Percentiles rank a stretch among this genome's conserved stretches.
Evolutionary conservation across 2,113 vertebrate genomes (phyloP).

Genomic region (Montifringilla adamsi): DNA sequence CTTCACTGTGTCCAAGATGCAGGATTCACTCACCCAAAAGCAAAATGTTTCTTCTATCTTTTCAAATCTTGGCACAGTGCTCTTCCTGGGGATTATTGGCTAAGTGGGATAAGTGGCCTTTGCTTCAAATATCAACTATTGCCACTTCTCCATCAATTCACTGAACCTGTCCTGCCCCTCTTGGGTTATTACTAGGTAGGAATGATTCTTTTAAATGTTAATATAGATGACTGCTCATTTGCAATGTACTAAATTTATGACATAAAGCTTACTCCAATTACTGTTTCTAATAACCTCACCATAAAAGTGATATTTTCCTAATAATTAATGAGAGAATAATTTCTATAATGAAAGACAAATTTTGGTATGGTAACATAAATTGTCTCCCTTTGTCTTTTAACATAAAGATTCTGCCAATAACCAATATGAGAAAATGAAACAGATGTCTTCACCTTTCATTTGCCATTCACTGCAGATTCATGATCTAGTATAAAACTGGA

Average conservation of each 20-base stretch:
- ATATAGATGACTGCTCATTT: background rate
- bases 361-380: background rate
- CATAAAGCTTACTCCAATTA: background rate
- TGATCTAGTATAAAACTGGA: background rate
- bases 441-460: background rate
- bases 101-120: background rate
- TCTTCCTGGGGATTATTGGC: background rate
- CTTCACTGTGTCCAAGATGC: background rate
- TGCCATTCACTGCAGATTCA: background rate
- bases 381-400: background rate
- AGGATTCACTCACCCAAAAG: background rate
- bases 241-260: background rate
- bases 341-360: background rate
- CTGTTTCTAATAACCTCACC: background rate
- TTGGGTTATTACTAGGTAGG: background rate
- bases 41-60: background rate
- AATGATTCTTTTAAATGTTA: slow-evolving; percentile 21
- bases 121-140: background rate
- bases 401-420: background rate
- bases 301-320: background rate
- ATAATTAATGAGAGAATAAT: slow-evolving; percentile 21
- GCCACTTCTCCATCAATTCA: background rate
- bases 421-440: background rate
- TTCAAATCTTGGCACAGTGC: background rate
- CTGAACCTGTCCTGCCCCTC: background rate